Conservation (phyloP, 2,113 vertebrate species). For the Anoplopoma fimbria region DNA sequence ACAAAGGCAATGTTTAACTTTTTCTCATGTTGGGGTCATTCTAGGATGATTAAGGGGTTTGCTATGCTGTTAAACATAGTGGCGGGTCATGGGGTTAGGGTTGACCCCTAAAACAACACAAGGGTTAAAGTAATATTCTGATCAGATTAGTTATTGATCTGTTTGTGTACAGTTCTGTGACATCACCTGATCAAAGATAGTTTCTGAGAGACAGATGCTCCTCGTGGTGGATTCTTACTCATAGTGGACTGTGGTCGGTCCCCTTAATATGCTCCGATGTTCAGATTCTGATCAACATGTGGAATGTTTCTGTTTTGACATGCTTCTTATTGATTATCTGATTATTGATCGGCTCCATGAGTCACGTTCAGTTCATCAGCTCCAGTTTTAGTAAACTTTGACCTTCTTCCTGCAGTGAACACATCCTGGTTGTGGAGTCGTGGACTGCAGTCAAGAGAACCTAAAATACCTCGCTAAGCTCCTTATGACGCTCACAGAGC, state of each 20-base stretch:
- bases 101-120: too few relatives aligned
- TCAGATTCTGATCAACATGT: not conserved
- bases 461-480: slow-evolving; percentile 66
- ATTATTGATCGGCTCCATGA: not conserved
- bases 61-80: too few relatives aligned
- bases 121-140: too few relatives aligned
- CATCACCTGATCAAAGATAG: not conserved
- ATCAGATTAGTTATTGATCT: too few relatives aligned
- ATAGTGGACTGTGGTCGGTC: too few relatives aligned
- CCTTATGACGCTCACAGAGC: slow-evolving; percentile 42
- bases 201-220: not conserved
- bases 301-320: not conserved
- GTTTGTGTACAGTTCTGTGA: too few relatives aligned
- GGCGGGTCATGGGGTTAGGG: too few relatives aligned
- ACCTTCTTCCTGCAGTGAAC: slow-evolving; percentile 26
- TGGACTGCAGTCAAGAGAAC: slow-evolving; percentile 24
- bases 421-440: not conserved
- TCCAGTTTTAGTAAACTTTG: slow-evolving; percentile 3
- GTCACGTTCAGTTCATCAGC: not conserved
- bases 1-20: too few relatives aligned
- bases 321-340: not conserved
- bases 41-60: too few relatives aligned
- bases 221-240: too few relatives aligned
- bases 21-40: too few relatives aligned
- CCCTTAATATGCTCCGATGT: too few relatives aligned